Conservation (phyloP, 2,113 vertebrate genomes). For the Ammodytes dubius region DNA sequence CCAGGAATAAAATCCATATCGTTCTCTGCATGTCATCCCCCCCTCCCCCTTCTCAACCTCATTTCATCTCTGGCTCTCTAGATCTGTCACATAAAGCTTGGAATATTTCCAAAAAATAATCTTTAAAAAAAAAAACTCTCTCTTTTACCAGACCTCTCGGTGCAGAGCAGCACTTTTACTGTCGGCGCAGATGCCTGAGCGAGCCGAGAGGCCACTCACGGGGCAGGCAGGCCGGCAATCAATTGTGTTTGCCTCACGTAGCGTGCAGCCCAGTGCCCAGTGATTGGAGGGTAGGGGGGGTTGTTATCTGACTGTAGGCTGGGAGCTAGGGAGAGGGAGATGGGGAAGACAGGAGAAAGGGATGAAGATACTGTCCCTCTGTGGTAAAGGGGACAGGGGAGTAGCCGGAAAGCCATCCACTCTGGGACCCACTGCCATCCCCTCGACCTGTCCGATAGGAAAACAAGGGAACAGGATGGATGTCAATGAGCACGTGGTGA, state of each 20-base stretch:
- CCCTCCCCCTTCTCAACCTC: no score
- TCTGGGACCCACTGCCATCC: not conserved
- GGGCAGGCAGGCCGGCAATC: conserved; percentile 31
- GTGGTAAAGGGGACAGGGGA: not conserved
- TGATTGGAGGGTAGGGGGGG: conserved; percentile 7
- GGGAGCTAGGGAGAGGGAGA: conserved; percentile 15
- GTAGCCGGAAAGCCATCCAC: conserved; percentile 18
- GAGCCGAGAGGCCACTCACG: conserved; percentile 33
- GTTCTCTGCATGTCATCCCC: no score
- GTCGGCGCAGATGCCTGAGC: conserved; percentile 38
- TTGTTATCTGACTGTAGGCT: conserved; percentile 20
- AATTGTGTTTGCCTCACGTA: conserved; percentile 68
- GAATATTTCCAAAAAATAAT: no score
- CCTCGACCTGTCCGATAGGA: conserved; percentile 22
- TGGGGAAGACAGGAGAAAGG: not conserved
- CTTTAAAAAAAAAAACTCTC: not conserved
- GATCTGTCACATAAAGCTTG: no score
- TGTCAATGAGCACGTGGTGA: conserved; percentile 59
- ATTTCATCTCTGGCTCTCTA: no score
- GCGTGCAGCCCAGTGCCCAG: conserved; percentile 34
- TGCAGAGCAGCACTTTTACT: conserved; percentile 19
- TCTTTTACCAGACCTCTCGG: not conserved
- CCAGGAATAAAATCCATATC: no score
- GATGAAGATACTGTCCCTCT: conserved; percentile 24
- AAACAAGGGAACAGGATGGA: conserved; percentile 46